Evolutionary conservation across 2,888 invertebrate species (phyloP).

Genomic region (Cistogaster globosa): DNA sequence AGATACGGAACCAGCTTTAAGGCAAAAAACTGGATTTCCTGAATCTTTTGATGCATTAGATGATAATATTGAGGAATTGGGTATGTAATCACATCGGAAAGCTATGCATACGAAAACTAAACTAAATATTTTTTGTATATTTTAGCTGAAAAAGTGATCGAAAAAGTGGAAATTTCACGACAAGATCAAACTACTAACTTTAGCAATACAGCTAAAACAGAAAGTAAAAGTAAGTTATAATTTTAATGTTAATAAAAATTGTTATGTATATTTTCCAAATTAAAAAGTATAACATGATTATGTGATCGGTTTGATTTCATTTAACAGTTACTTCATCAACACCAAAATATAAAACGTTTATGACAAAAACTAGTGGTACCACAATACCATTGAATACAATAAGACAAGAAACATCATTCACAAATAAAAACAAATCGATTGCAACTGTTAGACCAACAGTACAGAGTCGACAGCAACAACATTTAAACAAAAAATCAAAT

Average conservation of each 20-base stretch:
- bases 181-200: constrained; percentile 26
- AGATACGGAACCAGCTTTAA: constrained; percentile 56
- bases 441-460: constrained; percentile 72
- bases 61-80: constrained; percentile 74
- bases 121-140: neutral
- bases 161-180: constrained; percentile 39
- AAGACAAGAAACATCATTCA: constrained; percentile 15
- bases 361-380: constrained; percentile 39
- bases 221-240: constrained; percentile 40
- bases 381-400: constrained; percentile 22
- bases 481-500: constrained; percentile 27
- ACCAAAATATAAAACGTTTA: constrained; percentile 38
- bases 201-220: constrained; percentile 14
- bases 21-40: constrained; percentile 68
- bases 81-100: constrained; percentile 63
- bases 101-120: neutral
- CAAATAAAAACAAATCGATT: constrained; percentile 62
- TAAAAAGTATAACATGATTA: too few species aligned
- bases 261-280: neutral
- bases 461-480: constrained; percentile 55
- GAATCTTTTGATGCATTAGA: constrained; percentile 77
- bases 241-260: neutral
- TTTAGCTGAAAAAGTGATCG: constrained; percentile 61
- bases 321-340: constrained; percentile 29
- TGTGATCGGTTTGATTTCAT: neutral